Conservation (phyloP, 1,140 invertebrate genomes). For the Hypsibius dujardini region DNA sequence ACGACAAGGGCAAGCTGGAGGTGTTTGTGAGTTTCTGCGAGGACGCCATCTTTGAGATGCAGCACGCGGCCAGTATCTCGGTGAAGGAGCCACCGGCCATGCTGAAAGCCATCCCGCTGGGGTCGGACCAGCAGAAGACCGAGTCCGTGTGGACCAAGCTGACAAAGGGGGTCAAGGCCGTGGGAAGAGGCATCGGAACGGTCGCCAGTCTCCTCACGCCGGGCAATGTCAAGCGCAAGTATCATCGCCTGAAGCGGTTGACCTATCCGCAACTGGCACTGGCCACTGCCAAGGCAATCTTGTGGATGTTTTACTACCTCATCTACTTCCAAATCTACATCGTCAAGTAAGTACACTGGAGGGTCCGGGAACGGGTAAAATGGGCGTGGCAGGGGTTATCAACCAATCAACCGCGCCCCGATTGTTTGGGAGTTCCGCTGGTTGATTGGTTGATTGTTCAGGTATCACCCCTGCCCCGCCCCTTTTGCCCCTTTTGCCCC, state of each 20-base stretch:
- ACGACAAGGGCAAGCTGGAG: constrained; percentile 96
- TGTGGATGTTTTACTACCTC: constrained; percentile 68
- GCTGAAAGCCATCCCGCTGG: constrained; percentile 18
- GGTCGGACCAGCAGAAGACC: constrained; percentile 28
- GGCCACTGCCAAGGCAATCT: constrained; percentile 71
- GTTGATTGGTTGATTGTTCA: too few species aligned
- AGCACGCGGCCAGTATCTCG: constrained; percentile 89
- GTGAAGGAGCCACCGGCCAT: constrained; percentile 53
- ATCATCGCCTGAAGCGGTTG: constrained; percentile 71
- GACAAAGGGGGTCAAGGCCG: too few species aligned
- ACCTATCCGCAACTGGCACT: constrained; percentile 61
- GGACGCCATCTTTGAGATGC: constrained; percentile 99
- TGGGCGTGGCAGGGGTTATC: too few species aligned
- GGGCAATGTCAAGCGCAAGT: constrained; percentile 68
- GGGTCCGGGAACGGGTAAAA: too few species aligned
- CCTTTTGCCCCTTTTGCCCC: too few species aligned
- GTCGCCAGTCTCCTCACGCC: constrained; percentile 61
- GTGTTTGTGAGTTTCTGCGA: constrained; percentile 99
- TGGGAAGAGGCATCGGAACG: constrained; percentile 58
- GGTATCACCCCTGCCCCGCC: too few species aligned
- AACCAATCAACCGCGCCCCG: too few species aligned
- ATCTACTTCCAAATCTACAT: constrained; percentile 58
- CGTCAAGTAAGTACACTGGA: too few species aligned
- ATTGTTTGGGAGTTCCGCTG: too few species aligned
- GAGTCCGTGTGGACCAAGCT: constrained; percentile 53